Evolutionary conservation across 2,888 invertebrate species (phyloP), one percentile per base, ranked within the genome.

Genomic region (Holacanthella duospinosa): DNA sequence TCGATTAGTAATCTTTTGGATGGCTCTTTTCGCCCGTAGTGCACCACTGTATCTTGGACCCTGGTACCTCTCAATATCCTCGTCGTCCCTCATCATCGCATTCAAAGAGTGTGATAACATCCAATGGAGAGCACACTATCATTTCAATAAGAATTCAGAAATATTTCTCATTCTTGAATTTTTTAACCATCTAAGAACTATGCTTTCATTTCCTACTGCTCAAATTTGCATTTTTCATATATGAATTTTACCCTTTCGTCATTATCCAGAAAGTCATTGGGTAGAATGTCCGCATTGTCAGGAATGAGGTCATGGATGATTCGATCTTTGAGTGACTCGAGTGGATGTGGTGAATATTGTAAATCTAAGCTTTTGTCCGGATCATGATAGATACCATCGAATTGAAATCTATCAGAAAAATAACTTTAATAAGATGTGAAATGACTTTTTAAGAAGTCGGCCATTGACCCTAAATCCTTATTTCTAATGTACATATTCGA

Each of bases 91-190:
- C 60, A 67, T 55, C 26, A 71, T 72, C 1, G 68, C 65, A 56
- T 72, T 72, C 58, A 71, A 60, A 0, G 72, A 71, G 44, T 68
- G 68, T 1, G 70, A 70, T 0, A 72, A 43, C 70, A 71, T 72
- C 72, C 72, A 72, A 60, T 72, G 72, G 16, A 72, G 44, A 9
- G 72, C 67, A 63, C 72, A 72, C 71, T 71, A 58, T 2, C 21
- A 16, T 27, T 44, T 59, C 24, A 27, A 58, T 36, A 36, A 6
- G n/a, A 29, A n/a, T n/a, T n/a, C n/a, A n/a, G n/a, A n/a, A n/a
- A n/a, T n/a, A n/a, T n/a, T n/a, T n/a, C n/a, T n/a, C 21, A 60
- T 28, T 54, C 19, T 53, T n/a, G 25, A 53, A n/a, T 16, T 43
- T 19, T 25, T 53, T 53, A n/a, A 53, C 4, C 4, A 53, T 12